Evolutionary conservation across 1,140 invertebrate genomes (phyloP).

Genomic region (Cepaea nemoralis): DNA sequence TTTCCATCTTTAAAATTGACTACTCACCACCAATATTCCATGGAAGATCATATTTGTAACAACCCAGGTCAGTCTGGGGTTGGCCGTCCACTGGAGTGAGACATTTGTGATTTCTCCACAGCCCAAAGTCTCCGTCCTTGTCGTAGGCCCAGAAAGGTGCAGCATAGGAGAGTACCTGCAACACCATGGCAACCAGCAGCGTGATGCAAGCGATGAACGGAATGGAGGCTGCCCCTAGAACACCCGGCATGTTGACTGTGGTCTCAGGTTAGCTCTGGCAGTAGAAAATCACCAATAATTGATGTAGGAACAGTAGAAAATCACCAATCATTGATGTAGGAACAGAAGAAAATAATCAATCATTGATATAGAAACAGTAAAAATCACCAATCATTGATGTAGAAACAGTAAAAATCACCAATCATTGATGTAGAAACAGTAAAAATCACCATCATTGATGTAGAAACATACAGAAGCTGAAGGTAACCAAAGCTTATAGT

Average conservation of each 20-base stretch:
- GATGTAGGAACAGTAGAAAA: too few species aligned
- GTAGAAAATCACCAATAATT: too few species aligned
- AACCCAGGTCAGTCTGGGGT: neutral
- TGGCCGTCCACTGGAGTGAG: neutral
- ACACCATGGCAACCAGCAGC: slow-evolving; percentile 47
- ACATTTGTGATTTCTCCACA: slow-evolving; percentile 53
- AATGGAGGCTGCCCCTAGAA: slow-evolving; percentile 48
- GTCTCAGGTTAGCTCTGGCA: too few species aligned
- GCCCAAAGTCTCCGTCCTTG: slow-evolving; percentile 44
- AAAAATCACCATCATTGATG: too few species aligned
- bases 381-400: too few species aligned
- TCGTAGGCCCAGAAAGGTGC: slow-evolving; percentile 54
- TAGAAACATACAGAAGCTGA: too few species aligned
- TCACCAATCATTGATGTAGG: too few species aligned
- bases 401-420: too few species aligned
- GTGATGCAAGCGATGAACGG: slow-evolving; percentile 51
- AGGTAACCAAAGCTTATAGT: too few species aligned
- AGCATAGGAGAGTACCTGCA: slow-evolving; percentile 55
- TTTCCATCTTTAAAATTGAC: neutral
- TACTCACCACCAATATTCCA: slow-evolving; percentile 24
- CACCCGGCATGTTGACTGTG: slow-evolving; percentile 45
- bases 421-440: too few species aligned
- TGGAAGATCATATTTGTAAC: slow-evolving; percentile 3
- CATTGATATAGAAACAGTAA: too few species aligned
- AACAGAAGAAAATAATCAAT: too few species aligned